These are phyloP conservation scores for Pantherophis alleghaniensis DNA, from an alignment of 2,797 vertebrate genomes.

Conservation along the genomic window DNA sequence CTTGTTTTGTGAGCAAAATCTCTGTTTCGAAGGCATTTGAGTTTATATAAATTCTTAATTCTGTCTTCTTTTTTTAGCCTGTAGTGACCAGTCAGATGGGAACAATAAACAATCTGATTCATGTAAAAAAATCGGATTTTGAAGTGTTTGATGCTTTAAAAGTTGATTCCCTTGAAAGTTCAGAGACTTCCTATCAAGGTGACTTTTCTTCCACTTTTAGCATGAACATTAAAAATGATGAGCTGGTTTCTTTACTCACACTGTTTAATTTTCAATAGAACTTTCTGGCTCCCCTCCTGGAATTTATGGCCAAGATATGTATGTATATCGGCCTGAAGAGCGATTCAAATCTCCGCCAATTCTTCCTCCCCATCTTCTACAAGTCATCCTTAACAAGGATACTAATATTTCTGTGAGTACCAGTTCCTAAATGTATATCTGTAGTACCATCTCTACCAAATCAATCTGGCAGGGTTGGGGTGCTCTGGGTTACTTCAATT, in stretches of 20 bases:
- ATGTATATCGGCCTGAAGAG: conserved; percentile 88
- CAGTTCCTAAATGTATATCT: background rate
- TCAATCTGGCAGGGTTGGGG: background rate
- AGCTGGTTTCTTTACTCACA: conserved; percentile 5
- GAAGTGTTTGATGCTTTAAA: conserved; percentile 97
- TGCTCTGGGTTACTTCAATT: background rate
- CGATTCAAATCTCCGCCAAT: conserved; percentile 95
- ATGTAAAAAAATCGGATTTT: conserved; percentile 97
- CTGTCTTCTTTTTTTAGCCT: conserved; percentile 72
- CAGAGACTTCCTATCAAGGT: conserved; percentile 89
- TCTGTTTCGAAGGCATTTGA: background rate
- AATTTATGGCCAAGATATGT: conserved; percentile 91
- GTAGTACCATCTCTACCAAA: background rate
- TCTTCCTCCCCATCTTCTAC: conserved; percentile 93
- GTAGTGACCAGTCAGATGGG: conserved; percentile 95
- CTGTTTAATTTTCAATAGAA: conserved; percentile 73
- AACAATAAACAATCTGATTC: conserved; percentile 96
- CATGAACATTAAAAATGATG: background rate
- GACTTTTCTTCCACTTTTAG: conserved; percentile 48
- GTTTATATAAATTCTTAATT: background rate
- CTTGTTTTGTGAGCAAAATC: background rate
- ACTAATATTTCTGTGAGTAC: conserved; percentile 93
- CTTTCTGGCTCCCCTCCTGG: conserved; percentile 95
- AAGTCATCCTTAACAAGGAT: conserved; percentile 99
- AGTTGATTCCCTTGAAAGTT: conserved; percentile 93